Evolutionary conservation across 2,888 invertebrate genomes (phyloP), one percentile per base, ranked within the genome.

Genomic region (Epinotia ramella): DNA sequence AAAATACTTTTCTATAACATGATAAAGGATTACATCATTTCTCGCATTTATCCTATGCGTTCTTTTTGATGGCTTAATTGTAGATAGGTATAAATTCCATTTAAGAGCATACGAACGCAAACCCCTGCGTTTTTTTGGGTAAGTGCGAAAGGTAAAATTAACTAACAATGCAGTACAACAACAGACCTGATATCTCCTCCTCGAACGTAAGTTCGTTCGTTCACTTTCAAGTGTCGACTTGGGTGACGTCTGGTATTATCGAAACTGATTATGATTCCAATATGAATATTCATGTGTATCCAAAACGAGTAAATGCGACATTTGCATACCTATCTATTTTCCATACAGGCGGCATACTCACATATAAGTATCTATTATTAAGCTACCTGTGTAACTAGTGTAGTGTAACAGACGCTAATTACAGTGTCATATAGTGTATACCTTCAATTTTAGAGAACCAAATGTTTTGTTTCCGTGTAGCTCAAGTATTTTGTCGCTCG

Each of bases 401-500:
- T 13, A 12, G 12, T 46, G 18, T 57, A 44, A 24, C 62, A 20
- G 20, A 72, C 24, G 9, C 9, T 56, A 67, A 65, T 40, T 40
- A 24, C 53, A 60, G 18, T 71, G 44, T 53, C n/a, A 24, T 40
- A 40, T 77, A 74, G 66, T 74, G 64, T 77, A n/a, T n/a, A 76
- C 59, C 68, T 79, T 73, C 49, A 76, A 78, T 76, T 79, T 80
- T 80, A 84, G 88, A 86, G 80, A 87, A 88, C 85, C 86, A 88
- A 86, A 84, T 84, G 86, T 93, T 91, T 94, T 93, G 89, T 94
- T 93, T 92, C 88, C 91, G 93, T 95, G 91, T 95, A 96, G 96
- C 96, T 98, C 92, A 97, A 97, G 95, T 97, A 98, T 95, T 97
- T 98, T 95, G 97, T 98, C 91, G 97, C 98, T 89, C 96, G 98